Conservation (phyloP, 2,888 invertebrate species). For the Myopa tessellatipennis region DNA sequence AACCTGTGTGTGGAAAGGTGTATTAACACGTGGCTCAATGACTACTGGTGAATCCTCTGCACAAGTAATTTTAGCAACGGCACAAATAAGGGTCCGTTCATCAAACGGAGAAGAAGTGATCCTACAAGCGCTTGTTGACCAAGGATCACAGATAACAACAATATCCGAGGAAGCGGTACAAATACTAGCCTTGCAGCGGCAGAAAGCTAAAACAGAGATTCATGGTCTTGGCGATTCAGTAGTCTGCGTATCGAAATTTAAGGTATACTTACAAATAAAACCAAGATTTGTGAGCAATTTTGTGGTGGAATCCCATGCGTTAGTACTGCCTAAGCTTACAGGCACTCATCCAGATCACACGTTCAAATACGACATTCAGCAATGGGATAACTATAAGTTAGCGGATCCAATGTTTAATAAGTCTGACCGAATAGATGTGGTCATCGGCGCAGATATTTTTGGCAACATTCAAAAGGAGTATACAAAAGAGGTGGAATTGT, state of each 20-base stretch:
- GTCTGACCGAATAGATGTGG: conserved; percentile 19
- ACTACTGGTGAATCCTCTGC: conserved; percentile 4
- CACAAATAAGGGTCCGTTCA: neutral
- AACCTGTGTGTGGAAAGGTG: too few species aligned
- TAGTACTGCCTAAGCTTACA: neutral
- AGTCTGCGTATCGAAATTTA: conserved; percentile 16
- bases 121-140: conserved; percentile 25
- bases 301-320: neutral
- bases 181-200: neutral
- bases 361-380: neutral
- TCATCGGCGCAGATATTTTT: conserved; percentile 23
- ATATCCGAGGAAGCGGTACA: conserved; percentile 1
- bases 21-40: conserved; percentile 16
- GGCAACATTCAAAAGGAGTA: neutral
- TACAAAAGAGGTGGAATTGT: neutral
- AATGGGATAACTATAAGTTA: conserved; percentile 20
- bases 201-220: conserved; percentile 12
- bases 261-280: neutral
- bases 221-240: conserved; percentile 11
- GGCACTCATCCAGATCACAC: conserved; percentile 14
- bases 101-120: conserved; percentile 2
- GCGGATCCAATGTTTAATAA: conserved; percentile 24
- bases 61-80: conserved; percentile 3
- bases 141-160: conserved; percentile 14
- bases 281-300: conserved; percentile 18